Evolutionary conservation across 2,888 invertebrate species (phyloP), one percentile per base, ranked within the genome.

Genomic region (Drosophila suboccidentalis): DNA sequence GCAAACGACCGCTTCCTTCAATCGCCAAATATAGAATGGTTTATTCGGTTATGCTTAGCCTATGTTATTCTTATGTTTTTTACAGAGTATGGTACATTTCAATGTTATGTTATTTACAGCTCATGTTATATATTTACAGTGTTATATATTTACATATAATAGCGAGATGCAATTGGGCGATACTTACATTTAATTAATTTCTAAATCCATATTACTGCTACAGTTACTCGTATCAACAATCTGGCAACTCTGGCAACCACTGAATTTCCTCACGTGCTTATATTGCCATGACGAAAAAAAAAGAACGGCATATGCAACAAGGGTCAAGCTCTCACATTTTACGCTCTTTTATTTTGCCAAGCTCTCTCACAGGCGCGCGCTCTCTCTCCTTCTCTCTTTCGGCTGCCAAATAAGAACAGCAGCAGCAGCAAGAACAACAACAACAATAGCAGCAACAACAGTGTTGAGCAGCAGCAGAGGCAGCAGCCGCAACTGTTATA

Each of bases 241-340:
- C 77, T 76, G 75, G 75, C 77, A 75, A 64, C 67, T 41, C 36
- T 51, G 51, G 49, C 43, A 46, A 26, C 47, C 17, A 47, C 13
- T 11, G 36, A 55, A 54, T 13, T 13, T 53, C n/a, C 69, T 71
- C 80, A 80, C 80, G 86, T 78, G 75, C 82, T 51, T 19, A 39
- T 26, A 39, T 26, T 39, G 11, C n/a, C 29, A 55, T 36, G 13
- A 26, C 43, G 57, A 44, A 19, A 67, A 39, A 34, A 60, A 41
- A 46, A 26, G 15, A 53, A 46, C 13, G 59, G 34, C 43, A 79
- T 71, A 69, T 81, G 82, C 85, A 84, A 84, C 82, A 82, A 70
- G 74, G 86, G 74, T 63, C 66, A 70, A n/a, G 44, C 57, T 60
- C 66, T 80, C 67, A 34, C 22, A 9, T 46, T 53, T 11, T 4